phyloP scores from a whole-genome alignment of 2,113 vertebrate species.

The Fregetta grallaria region DNA sequence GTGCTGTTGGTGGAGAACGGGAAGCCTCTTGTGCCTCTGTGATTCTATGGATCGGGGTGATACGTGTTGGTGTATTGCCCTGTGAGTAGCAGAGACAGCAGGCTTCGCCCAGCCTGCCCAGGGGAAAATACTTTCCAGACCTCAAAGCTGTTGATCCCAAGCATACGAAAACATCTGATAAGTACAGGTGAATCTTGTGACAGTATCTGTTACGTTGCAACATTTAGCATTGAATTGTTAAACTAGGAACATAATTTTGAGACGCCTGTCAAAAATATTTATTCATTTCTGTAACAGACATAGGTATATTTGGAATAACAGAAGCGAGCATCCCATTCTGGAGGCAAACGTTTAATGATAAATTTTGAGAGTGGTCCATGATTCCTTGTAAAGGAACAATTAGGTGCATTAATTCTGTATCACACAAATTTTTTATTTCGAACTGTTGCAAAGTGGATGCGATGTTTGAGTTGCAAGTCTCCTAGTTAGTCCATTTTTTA shows the following conservation, averaged over 20 bases:
- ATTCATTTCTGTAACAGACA: background rate
- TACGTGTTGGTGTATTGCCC: background rate
- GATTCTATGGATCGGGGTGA: background rate
- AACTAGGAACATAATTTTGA: background rate
- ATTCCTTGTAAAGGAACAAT: background rate
- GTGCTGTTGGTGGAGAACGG: background rate
- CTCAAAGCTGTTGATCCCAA: background rate
- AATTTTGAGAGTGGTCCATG: rapidly evolving
- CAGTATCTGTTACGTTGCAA: background rate
- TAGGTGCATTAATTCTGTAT: background rate
- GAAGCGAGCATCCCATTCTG: background rate
- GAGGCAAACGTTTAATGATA: background rate
- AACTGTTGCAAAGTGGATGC: background rate
- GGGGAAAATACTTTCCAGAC: background rate
- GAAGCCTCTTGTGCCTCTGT: background rate
- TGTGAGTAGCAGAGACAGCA: background rate
- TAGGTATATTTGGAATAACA: background rate
- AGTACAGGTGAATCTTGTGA: background rate
- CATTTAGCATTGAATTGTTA: background rate
- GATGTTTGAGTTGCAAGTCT: background rate
- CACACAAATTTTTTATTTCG: background rate
- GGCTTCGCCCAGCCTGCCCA: background rate
- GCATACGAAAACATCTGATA: background rate
- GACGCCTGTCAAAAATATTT: background rate
- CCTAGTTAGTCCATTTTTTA: background rate